Percentiles rank a stretch among this genome's conserved stretches.
Evolutionary conservation across 2,888 invertebrate species (phyloP).

Genomic region (Dorcus parallelipipedus): DNA sequence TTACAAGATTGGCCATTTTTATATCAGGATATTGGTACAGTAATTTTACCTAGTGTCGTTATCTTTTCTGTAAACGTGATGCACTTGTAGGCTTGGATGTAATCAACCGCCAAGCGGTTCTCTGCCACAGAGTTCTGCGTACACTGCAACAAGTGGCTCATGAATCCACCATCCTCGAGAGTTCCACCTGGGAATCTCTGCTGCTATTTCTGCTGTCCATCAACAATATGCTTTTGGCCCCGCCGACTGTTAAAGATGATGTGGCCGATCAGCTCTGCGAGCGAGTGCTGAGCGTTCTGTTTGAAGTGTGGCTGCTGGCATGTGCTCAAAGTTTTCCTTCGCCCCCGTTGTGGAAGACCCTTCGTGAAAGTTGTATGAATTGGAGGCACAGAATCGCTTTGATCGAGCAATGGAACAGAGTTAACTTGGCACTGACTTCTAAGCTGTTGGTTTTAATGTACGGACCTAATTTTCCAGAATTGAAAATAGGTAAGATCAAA

Average conservation of each 20-base stretch:
- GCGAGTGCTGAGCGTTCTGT: conserved; percentile 86
- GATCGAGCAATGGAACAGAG: conserved; percentile 92
- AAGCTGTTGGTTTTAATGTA: conserved; percentile 83
- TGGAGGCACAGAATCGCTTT: conserved; percentile 94
- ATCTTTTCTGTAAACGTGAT: conserved; percentile 1
- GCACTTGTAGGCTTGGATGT: conserved; percentile 72
- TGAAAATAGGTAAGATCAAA: conserved; percentile 61
- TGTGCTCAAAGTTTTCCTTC: conserved; percentile 86
- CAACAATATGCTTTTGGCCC: conserved; percentile 86
- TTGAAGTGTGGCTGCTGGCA: conserved; percentile 71
- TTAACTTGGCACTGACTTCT: conserved; percentile 85
- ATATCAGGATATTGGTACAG: conserved; percentile 82
- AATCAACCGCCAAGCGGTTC: conserved; percentile 88
- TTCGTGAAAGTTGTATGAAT: conserved; percentile 85
- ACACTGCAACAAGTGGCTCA: conserved; percentile 79
- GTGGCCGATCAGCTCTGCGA: conserved; percentile 91
- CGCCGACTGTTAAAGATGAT: conserved; percentile 90
- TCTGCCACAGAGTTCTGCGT: conserved; percentile 86
- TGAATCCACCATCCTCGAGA: conserved; percentile 70
- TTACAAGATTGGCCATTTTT: conserved; percentile 88
- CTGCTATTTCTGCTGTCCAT: conserved; percentile 84
- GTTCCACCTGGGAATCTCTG: conserved; percentile 88
- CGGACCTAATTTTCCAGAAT: conserved; percentile 76
- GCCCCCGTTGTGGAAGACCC: conserved; percentile 92
- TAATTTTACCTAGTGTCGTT: conserved; percentile 1